Percentiles rank a stretch among this genome's conserved stretches.
phyloP scores from a whole-genome alignment of 2,113 vertebrate species.

The Dipodomys ordii region DNA sequence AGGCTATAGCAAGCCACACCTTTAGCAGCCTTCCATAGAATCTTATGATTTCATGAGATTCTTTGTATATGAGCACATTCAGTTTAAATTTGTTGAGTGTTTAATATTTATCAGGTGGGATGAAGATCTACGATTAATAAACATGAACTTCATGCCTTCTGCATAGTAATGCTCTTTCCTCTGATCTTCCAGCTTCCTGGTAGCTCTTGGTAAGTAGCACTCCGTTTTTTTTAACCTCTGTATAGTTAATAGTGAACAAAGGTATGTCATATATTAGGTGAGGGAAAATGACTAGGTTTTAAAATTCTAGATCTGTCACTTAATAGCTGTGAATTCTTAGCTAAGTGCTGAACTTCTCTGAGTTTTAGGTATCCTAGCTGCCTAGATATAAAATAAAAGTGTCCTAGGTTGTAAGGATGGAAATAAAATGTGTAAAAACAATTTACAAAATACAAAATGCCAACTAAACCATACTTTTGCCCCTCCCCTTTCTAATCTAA shows the following conservation, averaged over 20 bases:
- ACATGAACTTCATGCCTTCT: background rate
- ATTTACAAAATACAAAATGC: background rate
- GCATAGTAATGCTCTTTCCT: background rate
- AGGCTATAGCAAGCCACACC: background rate
- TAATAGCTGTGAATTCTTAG: slow-evolving; percentile 1
- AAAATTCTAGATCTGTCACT: background rate
- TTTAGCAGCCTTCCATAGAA: background rate
- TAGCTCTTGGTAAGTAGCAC: background rate
- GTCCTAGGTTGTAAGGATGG: background rate
- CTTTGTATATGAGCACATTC: background rate
- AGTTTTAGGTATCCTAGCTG: background rate
- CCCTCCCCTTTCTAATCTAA: background rate
- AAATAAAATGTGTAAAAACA: background rate
- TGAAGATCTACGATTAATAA: background rate
- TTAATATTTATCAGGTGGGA: background rate
- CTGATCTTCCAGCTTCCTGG: background rate
- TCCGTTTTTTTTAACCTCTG: background rate
- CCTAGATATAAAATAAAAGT: background rate
- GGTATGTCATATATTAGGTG: background rate
- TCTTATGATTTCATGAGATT: background rate
- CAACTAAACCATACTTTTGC: background rate
- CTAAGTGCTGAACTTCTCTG: slow-evolving; percentile 10
- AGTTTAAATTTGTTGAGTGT: background rate
- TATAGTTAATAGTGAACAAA: background rate
- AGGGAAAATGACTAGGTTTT: slow-evolving; percentile 26